Conservation (phyloP, 2,797 vertebrate genomes). For the Meriones psammophilus region DNA sequence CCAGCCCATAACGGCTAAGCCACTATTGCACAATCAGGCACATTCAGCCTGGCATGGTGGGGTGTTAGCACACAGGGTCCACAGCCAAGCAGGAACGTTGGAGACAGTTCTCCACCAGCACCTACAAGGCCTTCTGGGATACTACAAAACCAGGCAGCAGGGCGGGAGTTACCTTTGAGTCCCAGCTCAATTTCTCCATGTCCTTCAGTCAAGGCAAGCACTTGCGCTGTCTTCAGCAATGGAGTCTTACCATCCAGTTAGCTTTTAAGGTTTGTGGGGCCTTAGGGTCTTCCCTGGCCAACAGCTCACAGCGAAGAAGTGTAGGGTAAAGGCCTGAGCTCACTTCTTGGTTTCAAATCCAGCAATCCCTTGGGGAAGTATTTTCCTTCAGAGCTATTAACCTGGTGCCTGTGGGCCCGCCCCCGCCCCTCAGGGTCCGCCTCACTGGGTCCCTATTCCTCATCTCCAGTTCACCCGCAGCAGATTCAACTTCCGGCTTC, state of each 20-base stretch:
- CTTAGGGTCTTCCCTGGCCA: background rate
- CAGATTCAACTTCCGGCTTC: background rate
- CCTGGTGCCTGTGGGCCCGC: background rate
- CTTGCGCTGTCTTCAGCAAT: background rate
- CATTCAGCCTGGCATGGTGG: background rate
- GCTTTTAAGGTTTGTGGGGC: background rate
- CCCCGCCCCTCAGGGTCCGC: background rate
- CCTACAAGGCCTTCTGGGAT: background rate
- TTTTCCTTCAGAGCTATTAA: background rate
- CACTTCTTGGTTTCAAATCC: background rate
- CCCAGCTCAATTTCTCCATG: background rate
- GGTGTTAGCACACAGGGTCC: background rate
- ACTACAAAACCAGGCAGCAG: background rate
- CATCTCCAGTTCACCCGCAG: background rate
- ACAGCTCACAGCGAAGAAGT: background rate
- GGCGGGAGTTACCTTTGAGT: background rate
- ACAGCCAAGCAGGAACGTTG: background rate
- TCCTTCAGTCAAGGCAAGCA: background rate
- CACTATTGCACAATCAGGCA: background rate
- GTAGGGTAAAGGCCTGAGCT: background rate
- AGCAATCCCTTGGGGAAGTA: background rate
- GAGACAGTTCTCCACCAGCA: background rate
- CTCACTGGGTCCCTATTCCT: background rate
- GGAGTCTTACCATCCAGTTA: background rate
- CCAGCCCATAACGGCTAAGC: background rate